Conservation (phyloP, 2,113 vertebrate genomes). For the Pedetes capensis region DNA sequence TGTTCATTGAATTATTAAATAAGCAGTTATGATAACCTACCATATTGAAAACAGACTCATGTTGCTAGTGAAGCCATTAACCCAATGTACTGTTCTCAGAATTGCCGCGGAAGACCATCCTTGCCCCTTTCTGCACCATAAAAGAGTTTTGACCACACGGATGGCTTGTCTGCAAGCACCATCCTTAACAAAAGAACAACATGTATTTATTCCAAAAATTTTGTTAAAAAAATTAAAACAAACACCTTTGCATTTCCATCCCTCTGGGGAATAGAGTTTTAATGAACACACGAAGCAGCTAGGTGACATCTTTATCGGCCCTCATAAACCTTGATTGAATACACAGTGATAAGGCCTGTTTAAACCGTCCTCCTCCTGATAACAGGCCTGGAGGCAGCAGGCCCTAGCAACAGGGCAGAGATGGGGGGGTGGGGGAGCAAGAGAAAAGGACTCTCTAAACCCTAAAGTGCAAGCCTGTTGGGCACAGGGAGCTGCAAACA, state of each 20-base stretch:
- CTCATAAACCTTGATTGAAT: conserved; percentile 99
- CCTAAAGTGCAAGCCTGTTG: background rate
- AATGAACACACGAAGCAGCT: conserved; percentile 86
- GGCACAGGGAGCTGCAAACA: conserved; percentile 18
- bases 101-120: background rate
- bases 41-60: background rate
- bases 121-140: too few relatives aligned
- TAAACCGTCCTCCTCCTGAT: conserved; percentile 96
- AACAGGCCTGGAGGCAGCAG: conserved; percentile 84
- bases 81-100: background rate
- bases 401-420: conserved; percentile 77
- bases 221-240: conserved; percentile 41
- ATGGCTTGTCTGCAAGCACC: background rate
- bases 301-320: conserved; percentile 95
- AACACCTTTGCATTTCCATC: conserved; percentile 58
- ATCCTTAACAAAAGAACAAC: background rate
- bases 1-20: conserved; percentile 92
- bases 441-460: conserved; percentile 66
- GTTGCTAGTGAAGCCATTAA: conserved; percentile 58
- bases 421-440: background rate
- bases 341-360: conserved; percentile 98
- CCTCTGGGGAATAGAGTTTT: conserved; percentile 81
- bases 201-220: background rate
- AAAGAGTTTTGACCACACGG: background rate
- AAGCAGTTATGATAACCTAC: conserved; percentile 70